These are phyloP conservation scores for Sphecodes monilicornis DNA, from an alignment of 2,888 invertebrate genomes.

Conservation along the genomic window DNA sequence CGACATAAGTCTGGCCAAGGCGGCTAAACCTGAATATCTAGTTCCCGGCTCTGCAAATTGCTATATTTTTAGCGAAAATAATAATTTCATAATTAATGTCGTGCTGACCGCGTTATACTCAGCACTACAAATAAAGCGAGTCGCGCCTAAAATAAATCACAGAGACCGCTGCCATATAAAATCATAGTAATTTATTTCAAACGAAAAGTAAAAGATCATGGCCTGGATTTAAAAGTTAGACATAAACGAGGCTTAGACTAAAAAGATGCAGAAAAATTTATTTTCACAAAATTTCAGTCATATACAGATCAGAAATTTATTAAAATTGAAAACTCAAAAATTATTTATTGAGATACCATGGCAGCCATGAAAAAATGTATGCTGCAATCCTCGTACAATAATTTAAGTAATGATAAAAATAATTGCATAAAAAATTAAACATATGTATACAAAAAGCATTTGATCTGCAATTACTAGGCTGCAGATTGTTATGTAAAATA, in stretches of 20 bases:
- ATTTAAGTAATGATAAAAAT: no score
- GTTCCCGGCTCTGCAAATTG: conserved; percentile 38
- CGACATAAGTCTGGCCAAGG: conserved; percentile 22
- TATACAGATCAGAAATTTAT: neutral
- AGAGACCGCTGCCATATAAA: neutral
- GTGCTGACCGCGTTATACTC: neutral
- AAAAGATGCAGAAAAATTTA: neutral
- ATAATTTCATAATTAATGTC: neutral
- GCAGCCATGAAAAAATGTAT: no score
- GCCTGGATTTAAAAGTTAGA: neutral
- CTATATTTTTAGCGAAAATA: neutral
- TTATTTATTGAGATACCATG: no score
- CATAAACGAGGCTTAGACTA: neutral
- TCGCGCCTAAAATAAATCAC: neutral
- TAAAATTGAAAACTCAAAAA: neutral
- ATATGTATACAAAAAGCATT: no score
- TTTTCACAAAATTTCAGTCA: neutral
- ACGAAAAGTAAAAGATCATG: neutral
- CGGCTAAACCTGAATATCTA: conserved; percentile 53
- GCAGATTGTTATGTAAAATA: no score
- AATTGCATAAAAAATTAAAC: no score
- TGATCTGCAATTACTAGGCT: no score
- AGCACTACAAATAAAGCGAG: neutral
- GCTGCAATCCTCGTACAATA: no score
- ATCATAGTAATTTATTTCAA: neutral